Conservation (phyloP, 2,888 invertebrate species). For the Frankliniella intonsa region DNA sequence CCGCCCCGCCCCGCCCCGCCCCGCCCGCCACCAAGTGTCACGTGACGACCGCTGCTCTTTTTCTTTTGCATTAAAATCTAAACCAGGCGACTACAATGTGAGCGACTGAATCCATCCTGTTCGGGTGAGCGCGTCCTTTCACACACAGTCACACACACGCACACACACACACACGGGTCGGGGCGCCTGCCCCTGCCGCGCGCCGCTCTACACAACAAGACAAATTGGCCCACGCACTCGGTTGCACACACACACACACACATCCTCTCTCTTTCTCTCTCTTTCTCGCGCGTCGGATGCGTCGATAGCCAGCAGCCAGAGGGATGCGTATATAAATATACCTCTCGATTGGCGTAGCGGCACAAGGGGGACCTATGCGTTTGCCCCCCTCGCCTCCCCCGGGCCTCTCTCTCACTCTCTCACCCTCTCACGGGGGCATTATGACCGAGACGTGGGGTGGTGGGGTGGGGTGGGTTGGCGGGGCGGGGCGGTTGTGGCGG, state of each 20-base stretch:
- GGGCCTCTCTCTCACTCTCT: not conserved
- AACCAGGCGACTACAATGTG: too few relatives aligned
- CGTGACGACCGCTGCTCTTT: too few relatives aligned
- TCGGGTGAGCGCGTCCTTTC: constrained; percentile 10
- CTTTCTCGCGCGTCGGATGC: not conserved
- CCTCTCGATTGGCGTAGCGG: not conserved
- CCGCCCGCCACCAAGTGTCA: too few relatives aligned
- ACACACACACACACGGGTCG: too few relatives aligned
- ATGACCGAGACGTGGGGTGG: not conserved
- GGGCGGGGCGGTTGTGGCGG: not conserved
- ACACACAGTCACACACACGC: not conserved
- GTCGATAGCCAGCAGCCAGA: not conserved
- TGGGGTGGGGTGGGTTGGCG: not conserved
- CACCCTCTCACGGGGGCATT: not conserved
- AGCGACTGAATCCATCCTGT: not conserved
- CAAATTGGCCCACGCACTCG: constrained; percentile 22
- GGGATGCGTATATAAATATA: constrained; percentile 7
- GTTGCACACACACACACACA: not conserved
- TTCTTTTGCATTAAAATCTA: too few relatives aligned
- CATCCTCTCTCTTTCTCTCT: too few relatives aligned
- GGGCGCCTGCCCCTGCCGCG: not conserved
- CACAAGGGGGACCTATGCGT: not conserved
- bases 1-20: too few relatives aligned
- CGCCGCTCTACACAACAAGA: not conserved
- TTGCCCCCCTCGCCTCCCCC: not conserved